Base-by-base conservation (phyloP, 2,113 vertebrate species). In the Amblyornis subalaris region DNA sequence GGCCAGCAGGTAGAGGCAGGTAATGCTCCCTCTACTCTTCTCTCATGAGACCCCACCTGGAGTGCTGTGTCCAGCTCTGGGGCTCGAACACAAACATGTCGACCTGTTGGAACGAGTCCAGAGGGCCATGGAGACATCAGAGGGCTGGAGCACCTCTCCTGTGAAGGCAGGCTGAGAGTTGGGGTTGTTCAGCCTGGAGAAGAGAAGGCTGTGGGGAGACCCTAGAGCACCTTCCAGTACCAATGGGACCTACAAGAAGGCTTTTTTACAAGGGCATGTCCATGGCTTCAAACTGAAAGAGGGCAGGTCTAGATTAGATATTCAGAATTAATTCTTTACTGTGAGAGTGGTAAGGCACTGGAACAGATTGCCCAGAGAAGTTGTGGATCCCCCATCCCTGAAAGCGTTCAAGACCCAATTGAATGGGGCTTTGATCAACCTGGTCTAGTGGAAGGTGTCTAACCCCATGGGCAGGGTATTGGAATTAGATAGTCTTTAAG, bases 31-130 rank as follows among this genome's bases (percentile, higher is more conserved):
- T 55, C 54, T 42, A 9, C 40, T 36, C 25, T 33, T 69, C 35
- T 28, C 48, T 61, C 48, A 16, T 4, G 62, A 62, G 31, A 36
- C 31, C 14, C 22, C 31, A 54, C 25, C 40, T 62, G 71, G 18
- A 70, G 18, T 54, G 31, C 54, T 33, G 55, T 15, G 36, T 14
- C 21, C 62, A 55, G 21, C 35, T 69, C 62, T 33, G 48, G 26
- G 35, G 40, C 8, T 25, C 12, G 55, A 62, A 23, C 7, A 45
- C 31, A 62, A 4, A 1, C 18, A 36, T 1, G 8, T 0, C 35
- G 25, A 62, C 18, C 38, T 51, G 9, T 1, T 45, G 38, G 38
- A 60, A 15, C 0, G 0, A 66, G 76, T n/a, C 53, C 69, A 58
- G 38, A 74, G 33, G 16, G 25, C 18, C 21, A 23, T 5, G 17